Percentiles rank a stretch among this genome's conserved stretches.
These are phyloP conservation scores for Buphagus erythrorhynchus DNA, from an alignment of 2,797 vertebrate species.

Conservation along the genomic window DNA sequence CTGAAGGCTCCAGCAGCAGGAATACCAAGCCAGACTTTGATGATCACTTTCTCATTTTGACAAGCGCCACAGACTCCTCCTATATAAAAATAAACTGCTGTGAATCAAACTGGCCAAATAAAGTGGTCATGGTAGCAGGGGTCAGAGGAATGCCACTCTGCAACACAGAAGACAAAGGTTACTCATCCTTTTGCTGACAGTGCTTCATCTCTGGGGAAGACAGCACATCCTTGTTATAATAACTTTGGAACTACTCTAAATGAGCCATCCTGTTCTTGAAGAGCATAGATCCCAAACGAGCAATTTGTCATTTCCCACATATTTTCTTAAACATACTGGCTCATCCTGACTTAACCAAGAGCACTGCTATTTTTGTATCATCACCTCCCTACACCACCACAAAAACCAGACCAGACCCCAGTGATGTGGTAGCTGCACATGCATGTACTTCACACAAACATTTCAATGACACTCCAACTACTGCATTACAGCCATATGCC, in stretches of 20 bases:
- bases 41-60: slow-evolving; percentile 50
- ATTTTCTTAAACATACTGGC: not conserved
- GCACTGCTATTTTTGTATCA: not conserved
- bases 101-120: slow-evolving; percentile 1
- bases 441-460: not conserved
- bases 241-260: not conserved
- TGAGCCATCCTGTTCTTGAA: not conserved
- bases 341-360: not conserved
- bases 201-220: not conserved
- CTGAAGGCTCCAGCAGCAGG: not conserved
- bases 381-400: not conserved
- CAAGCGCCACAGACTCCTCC: slow-evolving; percentile 1
- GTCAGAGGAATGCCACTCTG: not conserved
- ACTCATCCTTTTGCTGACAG: not conserved
- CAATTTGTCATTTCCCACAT: not conserved
- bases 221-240: not conserved
- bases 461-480: not conserved
- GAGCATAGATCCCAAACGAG: not conserved
- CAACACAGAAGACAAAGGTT: not conserved
- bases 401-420: not conserved
- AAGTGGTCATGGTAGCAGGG: accelerated
- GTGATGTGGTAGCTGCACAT: accelerated
- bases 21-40: not conserved
- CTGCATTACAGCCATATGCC: not conserved
- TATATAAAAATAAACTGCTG: slow-evolving; percentile 20